Evolutionary conservation across 2,888 invertebrate species (phyloP).

Genomic region (Spodoptera exigua): DNA sequence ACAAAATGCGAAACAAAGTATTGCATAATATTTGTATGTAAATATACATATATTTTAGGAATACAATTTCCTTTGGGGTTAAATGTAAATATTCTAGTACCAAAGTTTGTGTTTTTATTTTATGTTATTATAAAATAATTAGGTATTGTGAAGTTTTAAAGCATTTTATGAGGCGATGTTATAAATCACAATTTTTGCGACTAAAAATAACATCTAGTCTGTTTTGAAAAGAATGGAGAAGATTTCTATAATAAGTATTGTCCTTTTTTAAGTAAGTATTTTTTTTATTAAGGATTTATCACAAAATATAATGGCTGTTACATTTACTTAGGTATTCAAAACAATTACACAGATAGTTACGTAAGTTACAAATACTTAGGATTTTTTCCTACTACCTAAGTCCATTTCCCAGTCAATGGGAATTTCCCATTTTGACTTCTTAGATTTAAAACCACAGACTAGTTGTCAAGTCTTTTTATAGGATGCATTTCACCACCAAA

Average conservation of each 20-base stretch:
- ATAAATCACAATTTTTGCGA: constrained; percentile 52
- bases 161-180: constrained; percentile 53
- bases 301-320: constrained; percentile 53
- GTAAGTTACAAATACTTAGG: constrained; percentile 6
- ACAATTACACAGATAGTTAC: constrained; percentile 18
- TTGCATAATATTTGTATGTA: constrained; percentile 67
- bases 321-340: constrained; percentile 30
- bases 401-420: constrained; percentile 17
- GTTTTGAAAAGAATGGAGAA: constrained; percentile 21
- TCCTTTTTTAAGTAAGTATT: constrained; percentile 13
- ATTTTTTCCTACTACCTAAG: constrained; percentile 17
- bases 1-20: constrained; percentile 63
- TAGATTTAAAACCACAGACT: constrained; percentile 12
- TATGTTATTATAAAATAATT: constrained; percentile 52
- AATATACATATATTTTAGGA: constrained; percentile 41
- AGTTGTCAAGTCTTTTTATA: constrained; percentile 10
- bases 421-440: constrained; percentile 21
- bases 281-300: constrained; percentile 28
- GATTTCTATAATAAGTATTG: constrained; percentile 8
- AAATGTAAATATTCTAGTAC: constrained; percentile 70
- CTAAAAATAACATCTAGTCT: constrained; percentile 56
- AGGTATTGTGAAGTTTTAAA: constrained; percentile 61
- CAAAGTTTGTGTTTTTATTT: constrained; percentile 71
- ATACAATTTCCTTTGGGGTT: constrained; percentile 50
- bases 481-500: constrained; percentile 78